A percentile compares a stretch with the other conserved stretches of the same genome.
phyloP scores from a whole-genome alignment of 2,113 vertebrate genomes.

The Typhlomys cinereus region DNA sequence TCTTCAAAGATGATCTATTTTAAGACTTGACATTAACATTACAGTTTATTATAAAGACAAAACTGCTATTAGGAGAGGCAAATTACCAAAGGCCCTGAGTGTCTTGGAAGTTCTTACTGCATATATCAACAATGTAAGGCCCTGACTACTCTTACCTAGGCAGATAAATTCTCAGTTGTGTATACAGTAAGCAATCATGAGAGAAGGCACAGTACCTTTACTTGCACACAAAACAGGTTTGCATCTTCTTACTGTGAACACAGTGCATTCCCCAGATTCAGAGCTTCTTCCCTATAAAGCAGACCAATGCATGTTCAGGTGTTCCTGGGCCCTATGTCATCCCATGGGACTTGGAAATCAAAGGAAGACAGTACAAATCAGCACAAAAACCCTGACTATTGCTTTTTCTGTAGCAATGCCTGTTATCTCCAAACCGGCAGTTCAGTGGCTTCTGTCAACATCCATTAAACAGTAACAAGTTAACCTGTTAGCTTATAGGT shows the following conservation, averaged over 20 bases:
- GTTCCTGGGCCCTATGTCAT: neutral
- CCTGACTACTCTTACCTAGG: neutral
- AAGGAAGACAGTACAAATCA: neutral
- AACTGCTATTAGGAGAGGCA: conserved; percentile 33
- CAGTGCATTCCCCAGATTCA: neutral
- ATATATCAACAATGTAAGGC: neutral
- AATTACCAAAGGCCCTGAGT: neutral
- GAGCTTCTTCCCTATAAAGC: neutral
- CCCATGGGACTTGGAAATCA: neutral
- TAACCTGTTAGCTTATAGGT: neutral
- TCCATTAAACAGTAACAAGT: conserved; percentile 5
- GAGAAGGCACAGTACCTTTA: neutral
- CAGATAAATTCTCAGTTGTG: conserved; percentile 38
- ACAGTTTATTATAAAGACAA: conserved; percentile 34
- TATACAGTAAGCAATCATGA: conserved; percentile 25
- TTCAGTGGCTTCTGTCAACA: neutral
- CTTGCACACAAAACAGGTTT: neutral
- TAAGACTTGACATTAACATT: neutral
- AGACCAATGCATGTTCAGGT: neutral
- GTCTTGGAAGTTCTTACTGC: conserved; percentile 19
- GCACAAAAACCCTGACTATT: neutral
- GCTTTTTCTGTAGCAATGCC: neutral
- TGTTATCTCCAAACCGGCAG: neutral
- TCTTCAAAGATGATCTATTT: conserved; percentile 30
- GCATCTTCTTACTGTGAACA: conserved; percentile 41